Base-by-base conservation (phyloP, 2,113 vertebrate species). In the Eidolon helvum region DNA sequence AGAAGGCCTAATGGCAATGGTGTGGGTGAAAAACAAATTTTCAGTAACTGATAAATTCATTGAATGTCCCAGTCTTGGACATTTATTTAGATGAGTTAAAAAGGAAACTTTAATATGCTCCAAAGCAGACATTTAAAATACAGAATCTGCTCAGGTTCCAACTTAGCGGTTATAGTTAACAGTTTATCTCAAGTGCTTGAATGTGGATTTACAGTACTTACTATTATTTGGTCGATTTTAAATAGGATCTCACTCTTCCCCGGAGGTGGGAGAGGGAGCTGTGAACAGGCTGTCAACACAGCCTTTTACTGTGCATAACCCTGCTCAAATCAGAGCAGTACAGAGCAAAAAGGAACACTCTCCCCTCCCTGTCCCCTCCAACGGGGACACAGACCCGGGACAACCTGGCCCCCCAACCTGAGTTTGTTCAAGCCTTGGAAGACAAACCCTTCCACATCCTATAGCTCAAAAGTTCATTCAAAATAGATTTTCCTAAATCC, bases 91-190 rank as follows among this genome's bases (percentile, higher is more conserved):
- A 65, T 43, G 33, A 48, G 43, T 90, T 33, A 61, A 50, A 69
- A 92, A 90, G 38, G 43, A 74, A 61, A 86, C 33, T 30, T 85
- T 8, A 15, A 35, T 2, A 14, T 9, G 43, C 48, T 75, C 28
- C 45, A 28, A 75, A 83, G 79, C 38, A 71, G 40, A 45, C 63
- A 40, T 7, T n/a, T 68, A n/a, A 80, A 68, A 83, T 22, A 22
- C 7, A 55, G 57, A 53, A n/a, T 57, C 53, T 72, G 61, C 74
- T 90, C 16, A 0, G 35, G 33, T 3, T 10, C 16, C 30, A 55
- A 16, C 24, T 10, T 22, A 10, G 24, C 0, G 19, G 55, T 38
- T 30, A 19, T 0, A 18, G 30, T 4, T 24, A 26, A 22, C 14
- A 19, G 55, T 77, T 50, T 19, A 28, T 18, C 65, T 15, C 33